Evolutionary conservation across 53 echinoderm and acorn worm species (phyloP), one percentile per base, ranked within the genome.

Genomic region (Patiria pectinifera): DNA sequence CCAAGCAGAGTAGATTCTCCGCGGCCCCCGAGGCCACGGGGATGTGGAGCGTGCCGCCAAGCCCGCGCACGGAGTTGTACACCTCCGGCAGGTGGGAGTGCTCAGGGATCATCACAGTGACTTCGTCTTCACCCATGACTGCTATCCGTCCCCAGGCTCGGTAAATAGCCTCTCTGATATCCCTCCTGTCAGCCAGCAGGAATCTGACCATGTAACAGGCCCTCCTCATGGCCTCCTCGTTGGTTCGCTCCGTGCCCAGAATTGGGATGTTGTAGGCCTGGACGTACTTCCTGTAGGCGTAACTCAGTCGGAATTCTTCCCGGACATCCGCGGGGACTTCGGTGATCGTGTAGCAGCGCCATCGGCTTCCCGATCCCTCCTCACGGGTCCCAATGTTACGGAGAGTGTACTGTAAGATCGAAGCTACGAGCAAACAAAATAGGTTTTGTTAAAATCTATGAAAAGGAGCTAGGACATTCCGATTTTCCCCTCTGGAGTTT

Each of bases 221-320:
- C 45, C 99, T 91, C 61, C 70, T 93, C 59, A 99, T 71, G 2
- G 99, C 99, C 16, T 89, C 95, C 25, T 97, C 96, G 44, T 93
- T 89, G 2, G 94, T 97, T 11, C 88, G 92, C 8, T 76, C 66
- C 12, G 99, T 95, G 10, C 91, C 96, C 46, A 99, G 59, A 23
- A 99, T 93, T 14, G 99, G 99, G 24, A 99, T 99, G 48, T 94
- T 94, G 93, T 95, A 99, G 46, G 99, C 99, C 69, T 97, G 94
- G 58, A 94, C 94, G 93, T 94, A 99, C 88, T 97, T 97, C 70
- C 87, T 46, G 92, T 99, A 99, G 83, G 83, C 91, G 62, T 85
- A 86, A 77, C 94, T 93, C 11, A 97, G 91, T 2, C 97, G 91
- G 91, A 99, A 93, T 18, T 92, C 91, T 58, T 89, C 91, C 74